A percentile compares a stretch with the other conserved stretches of the same genome.
phyloP scores from a whole-genome alignment of 2,888 invertebrate species.

The Heliconius ethilla region DNA sequence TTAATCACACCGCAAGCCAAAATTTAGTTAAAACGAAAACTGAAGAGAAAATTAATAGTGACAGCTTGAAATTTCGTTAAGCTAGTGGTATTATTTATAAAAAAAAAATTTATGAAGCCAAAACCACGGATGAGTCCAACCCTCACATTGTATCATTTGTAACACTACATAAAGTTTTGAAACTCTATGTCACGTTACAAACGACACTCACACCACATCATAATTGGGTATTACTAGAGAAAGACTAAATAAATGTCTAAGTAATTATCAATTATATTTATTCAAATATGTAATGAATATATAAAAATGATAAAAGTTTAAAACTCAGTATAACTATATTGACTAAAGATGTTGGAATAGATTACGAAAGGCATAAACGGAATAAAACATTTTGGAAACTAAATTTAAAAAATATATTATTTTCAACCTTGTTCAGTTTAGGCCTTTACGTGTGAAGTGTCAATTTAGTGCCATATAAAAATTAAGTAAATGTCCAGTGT shows the following conservation, averaged over 20 bases:
- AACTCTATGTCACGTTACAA: conserved; percentile 24
- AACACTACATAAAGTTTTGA: conserved; percentile 10
- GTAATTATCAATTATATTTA: neutral
- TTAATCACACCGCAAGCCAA: conserved; percentile 81
- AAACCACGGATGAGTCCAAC: conserved; percentile 76
- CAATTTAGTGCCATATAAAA: conserved; percentile 22
- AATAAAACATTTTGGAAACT: neutral
- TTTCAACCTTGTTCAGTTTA: neutral
- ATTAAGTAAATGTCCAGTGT: conserved; percentile 20
- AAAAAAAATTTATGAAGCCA: conserved; percentile 73
- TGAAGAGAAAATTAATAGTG: conserved; percentile 76
- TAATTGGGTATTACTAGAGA: conserved; percentile 37
- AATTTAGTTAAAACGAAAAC: conserved; percentile 71
- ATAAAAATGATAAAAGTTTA: neutral
- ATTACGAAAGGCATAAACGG: conserved; percentile 18
- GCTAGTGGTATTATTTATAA: conserved; percentile 77
- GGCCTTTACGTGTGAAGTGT: conserved; percentile 14
- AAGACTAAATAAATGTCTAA: neutral
- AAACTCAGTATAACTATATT: neutral
- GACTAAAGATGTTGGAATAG: conserved; percentile 7
- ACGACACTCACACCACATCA: conserved; percentile 32
- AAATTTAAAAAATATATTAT: neutral
- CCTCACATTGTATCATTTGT: conserved; percentile 27
- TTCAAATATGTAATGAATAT: neutral
- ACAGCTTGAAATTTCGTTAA: conserved; percentile 75